Evolutionary conservation across 2,888 invertebrate genomes (phyloP).

Genomic region (Halictus quadricinctus): DNA sequence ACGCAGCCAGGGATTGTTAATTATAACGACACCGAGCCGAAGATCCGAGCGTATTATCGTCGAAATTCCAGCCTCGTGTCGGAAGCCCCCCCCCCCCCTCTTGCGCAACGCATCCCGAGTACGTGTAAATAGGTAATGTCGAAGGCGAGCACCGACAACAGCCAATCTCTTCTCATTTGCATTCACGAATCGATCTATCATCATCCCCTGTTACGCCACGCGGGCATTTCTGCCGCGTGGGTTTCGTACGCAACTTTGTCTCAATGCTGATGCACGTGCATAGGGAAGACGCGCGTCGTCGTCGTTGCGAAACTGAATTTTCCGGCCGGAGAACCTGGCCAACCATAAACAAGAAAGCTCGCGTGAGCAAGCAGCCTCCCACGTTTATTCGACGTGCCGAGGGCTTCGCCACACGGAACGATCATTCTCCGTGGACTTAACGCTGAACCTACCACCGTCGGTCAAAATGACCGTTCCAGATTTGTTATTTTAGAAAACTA

Average conservation of each 20-base stretch:
- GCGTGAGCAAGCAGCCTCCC: neutral
- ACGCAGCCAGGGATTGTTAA: slow-evolving; percentile 28
- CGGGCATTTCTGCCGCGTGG: slow-evolving; percentile 11
- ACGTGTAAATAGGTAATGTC: slow-evolving; percentile 32
- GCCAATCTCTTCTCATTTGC: slow-evolving; percentile 41
- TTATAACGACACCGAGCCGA: slow-evolving; percentile 33
- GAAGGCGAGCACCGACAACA: slow-evolving; percentile 13
- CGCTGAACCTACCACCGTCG: too few species aligned
- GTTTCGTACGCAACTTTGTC: slow-evolving; percentile 26
- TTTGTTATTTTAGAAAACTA: too few species aligned
- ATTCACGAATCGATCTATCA: slow-evolving; percentile 47
- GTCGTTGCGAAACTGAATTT: neutral
- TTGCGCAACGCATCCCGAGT: neutral
- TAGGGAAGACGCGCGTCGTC: neutral
- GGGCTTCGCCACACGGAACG: slow-evolving; percentile 1
- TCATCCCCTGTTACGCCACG: slow-evolving; percentile 6
- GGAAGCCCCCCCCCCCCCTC: neutral
- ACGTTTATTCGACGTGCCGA: slow-evolving; percentile 12
- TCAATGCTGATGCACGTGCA: neutral
- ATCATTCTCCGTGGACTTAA: neutral
- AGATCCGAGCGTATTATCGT: slow-evolving; percentile 18
- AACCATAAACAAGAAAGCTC: neutral
- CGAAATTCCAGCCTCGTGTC: slow-evolving; percentile 13
- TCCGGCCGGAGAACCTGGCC: neutral
- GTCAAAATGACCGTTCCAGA: too few species aligned